Evolutionary conservation across 2,888 invertebrate species (phyloP).

Genomic region (Machimus atricapillus): DNA sequence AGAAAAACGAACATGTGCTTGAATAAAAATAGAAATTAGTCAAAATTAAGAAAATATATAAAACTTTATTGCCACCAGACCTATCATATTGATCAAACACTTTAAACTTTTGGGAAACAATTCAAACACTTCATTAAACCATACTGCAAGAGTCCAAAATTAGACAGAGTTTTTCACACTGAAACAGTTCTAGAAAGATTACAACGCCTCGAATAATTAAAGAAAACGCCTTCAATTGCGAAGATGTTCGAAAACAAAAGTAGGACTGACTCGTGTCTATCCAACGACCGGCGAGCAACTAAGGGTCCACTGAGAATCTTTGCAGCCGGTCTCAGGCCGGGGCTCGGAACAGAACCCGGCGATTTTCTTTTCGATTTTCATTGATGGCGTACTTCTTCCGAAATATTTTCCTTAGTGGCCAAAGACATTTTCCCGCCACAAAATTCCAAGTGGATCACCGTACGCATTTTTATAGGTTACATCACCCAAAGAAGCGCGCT

Average conservation of each 20-base stretch:
- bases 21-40: background rate
- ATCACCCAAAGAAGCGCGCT: background rate
- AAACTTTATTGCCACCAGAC: background rate
- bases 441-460: background rate
- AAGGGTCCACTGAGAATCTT: background rate
- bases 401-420: slow-evolving; percentile 10
- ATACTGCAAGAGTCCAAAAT: background rate
- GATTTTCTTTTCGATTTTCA: background rate
- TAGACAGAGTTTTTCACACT: background rate
- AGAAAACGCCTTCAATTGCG: background rate
- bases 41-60: background rate
- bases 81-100: background rate
- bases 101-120: background rate
- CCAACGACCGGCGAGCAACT: background rate
- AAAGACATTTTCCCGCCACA: background rate
- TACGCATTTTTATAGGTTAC: slow-evolving; percentile 13
- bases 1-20: background rate
- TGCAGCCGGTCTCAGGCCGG: background rate
- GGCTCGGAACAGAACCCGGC: background rate
- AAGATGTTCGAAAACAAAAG: background rate
- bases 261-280: background rate
- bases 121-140: background rate
- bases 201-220: background rate
- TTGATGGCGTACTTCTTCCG: background rate
- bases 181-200: background rate